Conservation (phyloP, 2,888 invertebrate species). For the Pristionchus mayeri region DNA sequence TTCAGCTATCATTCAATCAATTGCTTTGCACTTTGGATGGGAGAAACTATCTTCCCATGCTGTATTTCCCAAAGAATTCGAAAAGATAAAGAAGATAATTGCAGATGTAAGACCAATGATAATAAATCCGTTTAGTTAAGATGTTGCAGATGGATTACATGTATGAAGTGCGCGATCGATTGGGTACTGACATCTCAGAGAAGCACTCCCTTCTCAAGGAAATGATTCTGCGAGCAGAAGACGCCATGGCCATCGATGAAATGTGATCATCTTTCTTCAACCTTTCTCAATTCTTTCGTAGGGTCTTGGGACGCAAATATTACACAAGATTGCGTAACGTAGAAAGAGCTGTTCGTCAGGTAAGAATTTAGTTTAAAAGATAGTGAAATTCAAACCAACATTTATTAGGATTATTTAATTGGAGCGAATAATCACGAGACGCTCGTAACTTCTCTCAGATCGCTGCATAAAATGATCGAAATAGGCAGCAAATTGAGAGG, state of each 20-base stretch:
- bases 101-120: constrained; percentile 58
- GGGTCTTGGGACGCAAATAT: constrained; percentile 58
- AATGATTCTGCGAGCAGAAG: constrained; percentile 72
- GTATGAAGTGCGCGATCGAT: constrained; percentile 66
- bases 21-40: constrained; percentile 60
- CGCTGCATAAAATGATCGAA: constrained; percentile 66
- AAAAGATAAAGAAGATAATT: constrained; percentile 63
- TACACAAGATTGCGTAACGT: constrained; percentile 61
- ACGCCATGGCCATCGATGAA: constrained; percentile 63
- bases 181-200: constrained; percentile 71
- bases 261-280: constrained; percentile 54
- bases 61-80: constrained; percentile 62
- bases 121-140: too few species aligned
- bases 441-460: constrained; percentile 59
- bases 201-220: constrained; percentile 69
- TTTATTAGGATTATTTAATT: constrained; percentile 39
- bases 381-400: too few species aligned
- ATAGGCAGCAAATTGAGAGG: constrained; percentile 59
- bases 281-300: constrained; percentile 45
- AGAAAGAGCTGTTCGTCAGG: constrained; percentile 61
- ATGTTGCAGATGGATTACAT: constrained; percentile 67
- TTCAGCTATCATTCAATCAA: constrained; percentile 70
- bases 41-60: constrained; percentile 60
- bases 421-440: constrained; percentile 58
- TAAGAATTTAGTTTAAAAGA: too few species aligned